Base-by-base conservation (phyloP, 1,140 invertebrate species). In the Ptiloglossa arizonensis region DNA sequence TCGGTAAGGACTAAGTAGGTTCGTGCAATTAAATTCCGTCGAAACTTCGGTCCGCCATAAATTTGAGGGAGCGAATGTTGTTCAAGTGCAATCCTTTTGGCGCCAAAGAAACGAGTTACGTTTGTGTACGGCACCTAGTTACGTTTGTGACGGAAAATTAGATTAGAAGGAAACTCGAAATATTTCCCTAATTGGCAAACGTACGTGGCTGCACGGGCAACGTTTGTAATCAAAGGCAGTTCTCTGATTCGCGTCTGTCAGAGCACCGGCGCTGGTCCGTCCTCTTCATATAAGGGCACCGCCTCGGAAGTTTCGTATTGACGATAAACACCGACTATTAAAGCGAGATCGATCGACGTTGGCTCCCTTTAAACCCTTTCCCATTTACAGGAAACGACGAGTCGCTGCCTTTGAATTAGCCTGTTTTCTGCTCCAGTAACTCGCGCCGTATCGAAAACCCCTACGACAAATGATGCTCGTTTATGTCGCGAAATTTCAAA, bases 321-420 rank as follows among this genome's bases (percentile, higher is more conserved):
- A 67, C 62, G 62, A 74, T 75, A 74, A 79, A 79, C 71, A 79
- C 62, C 57, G 41, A 13, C 71, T 59, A 79, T 79, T 79, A 75
- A 75, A 68, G 77, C 52, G 5, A 11, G 24, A 32, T 67, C 71
- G 77, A 79, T 79, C 77, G 77, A 35, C n/a, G 29, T 19, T 5
- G 5, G 22, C 22, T 38, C 73, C 76, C 69, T 73, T 79, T 57
- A 64, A 78, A 24, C 69, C 48, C 27, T 29, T 79, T 73, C 66
- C 48, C 76, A 22, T 59, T 57, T 63, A 46, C 41, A 60, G 62
- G 50, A 46, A n/a, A 73, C 60, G 19, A 32, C 60, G 44, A 46
- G 29, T 57, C 32, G 48, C 22, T 64, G 57, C 59, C 68, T 56
- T 73, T 66, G 70, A 66, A 79, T 79, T 79, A 75, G 54, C 71